These are phyloP conservation scores for Macroteleia sp. DNA, from an alignment of 2,888 invertebrate species.

Conservation along the genomic window DNA sequence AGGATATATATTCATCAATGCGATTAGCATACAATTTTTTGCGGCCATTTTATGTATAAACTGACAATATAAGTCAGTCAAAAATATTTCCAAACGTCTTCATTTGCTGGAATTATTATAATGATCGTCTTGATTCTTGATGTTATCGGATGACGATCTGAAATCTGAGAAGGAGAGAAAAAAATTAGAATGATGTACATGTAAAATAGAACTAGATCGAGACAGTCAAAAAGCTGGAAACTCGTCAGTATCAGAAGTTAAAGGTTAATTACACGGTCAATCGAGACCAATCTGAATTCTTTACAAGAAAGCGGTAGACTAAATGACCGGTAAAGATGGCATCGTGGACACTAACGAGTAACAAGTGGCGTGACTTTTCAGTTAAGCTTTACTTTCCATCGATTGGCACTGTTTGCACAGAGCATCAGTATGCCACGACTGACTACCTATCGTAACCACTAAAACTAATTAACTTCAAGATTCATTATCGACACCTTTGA, in stretches of 20 bases:
- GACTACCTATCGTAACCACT: constrained; percentile 76
- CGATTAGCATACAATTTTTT: too few species aligned
- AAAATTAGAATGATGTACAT: not conserved
- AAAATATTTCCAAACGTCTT: too few species aligned
- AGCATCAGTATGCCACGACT: constrained; percentile 80
- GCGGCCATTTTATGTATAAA: too few species aligned
- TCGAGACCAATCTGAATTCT: constrained; percentile 69
- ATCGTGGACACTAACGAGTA: constrained; percentile 74
- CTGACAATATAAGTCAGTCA: too few species aligned
- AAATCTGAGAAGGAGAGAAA: constrained; percentile 3
- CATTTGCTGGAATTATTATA: too few species aligned
- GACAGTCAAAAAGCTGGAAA: constrained; percentile 26
- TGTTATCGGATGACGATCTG: too few species aligned
- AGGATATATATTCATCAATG: too few species aligned
- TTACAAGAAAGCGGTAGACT: constrained; percentile 48
- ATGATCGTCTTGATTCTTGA: too few species aligned
- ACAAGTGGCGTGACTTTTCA: constrained; percentile 76
- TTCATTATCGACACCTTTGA: constrained; percentile 80
- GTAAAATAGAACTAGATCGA: not conserved
- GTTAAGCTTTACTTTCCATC: constrained; percentile 76
- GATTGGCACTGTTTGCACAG: constrained; percentile 42
- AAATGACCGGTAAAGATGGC: constrained; percentile 76
- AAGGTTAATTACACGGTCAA: constrained; percentile 76
- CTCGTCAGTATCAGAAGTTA: constrained; percentile 34
- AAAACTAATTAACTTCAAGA: constrained; percentile 80